Conservation (phyloP, 1,140 invertebrate genomes). For the Chelonus insularis region DNA sequence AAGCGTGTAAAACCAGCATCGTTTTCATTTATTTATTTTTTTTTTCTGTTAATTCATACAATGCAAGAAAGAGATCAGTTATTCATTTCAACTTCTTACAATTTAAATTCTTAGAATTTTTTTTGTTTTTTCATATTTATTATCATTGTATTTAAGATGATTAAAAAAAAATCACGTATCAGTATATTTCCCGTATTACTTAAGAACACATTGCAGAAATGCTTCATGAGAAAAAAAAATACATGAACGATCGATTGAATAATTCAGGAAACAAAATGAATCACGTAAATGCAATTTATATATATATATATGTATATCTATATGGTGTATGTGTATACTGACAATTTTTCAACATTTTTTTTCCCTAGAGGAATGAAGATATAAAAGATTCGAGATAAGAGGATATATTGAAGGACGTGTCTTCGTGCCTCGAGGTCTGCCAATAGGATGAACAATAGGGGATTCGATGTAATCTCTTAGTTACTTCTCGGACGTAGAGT, state of each 20-base stretch:
- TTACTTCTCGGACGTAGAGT: background rate
- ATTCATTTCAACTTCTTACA: too few relatives aligned
- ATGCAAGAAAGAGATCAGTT: slow-evolving; percentile 10
- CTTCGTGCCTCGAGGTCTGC: slow-evolving; percentile 15
- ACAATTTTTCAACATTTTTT: too few relatives aligned
- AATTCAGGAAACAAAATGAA: slow-evolving; percentile 7
- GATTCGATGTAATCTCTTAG: slow-evolving; percentile 18
- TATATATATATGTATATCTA: background rate
- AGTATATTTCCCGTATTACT: background rate
- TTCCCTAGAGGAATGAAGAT: background rate
- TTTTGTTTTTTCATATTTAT: too few relatives aligned
- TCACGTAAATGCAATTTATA: slow-evolving; percentile 1
- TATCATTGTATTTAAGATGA: too few relatives aligned
- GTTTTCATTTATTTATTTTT: slow-evolving; percentile 7
- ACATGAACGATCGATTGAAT: background rate
- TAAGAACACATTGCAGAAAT: background rate
- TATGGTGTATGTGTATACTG: too few relatives aligned
- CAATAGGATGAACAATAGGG: slow-evolving; percentile 12
- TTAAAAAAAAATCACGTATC: background rate
- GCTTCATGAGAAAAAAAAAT: background rate
- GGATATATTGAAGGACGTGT: slow-evolving; percentile 16
- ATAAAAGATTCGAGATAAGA: background rate
- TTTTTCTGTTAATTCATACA: background rate
- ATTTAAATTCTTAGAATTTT: too few relatives aligned
- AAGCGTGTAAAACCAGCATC: slow-evolving; percentile 12